Evolutionary conservation across 2,113 vertebrate genomes (phyloP).

Genomic region (Cyanistes caeruleus): DNA sequence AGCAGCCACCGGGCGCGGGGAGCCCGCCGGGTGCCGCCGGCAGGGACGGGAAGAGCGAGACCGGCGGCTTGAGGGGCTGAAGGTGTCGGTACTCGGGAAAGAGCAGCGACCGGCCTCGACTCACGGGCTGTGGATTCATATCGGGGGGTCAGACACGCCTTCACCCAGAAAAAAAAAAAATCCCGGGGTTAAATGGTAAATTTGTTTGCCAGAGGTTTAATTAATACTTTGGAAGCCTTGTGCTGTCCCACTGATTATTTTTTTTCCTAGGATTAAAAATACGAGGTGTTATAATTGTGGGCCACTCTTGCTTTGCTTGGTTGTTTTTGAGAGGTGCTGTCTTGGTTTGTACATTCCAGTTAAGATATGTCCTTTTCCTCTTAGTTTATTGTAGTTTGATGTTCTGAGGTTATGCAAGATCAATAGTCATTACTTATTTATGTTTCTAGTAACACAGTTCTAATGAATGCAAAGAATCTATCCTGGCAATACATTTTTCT

Average conservation of each 20-base stretch:
- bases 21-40: background rate
- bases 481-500: slow-evolving; percentile 25
- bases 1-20: background rate
- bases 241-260: background rate
- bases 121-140: rapidly evolving
- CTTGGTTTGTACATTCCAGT: background rate
- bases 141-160: background rate
- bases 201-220: background rate
- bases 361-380: slow-evolving; percentile 23
- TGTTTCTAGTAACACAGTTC: slow-evolving; percentile 67
- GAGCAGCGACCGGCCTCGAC: background rate
- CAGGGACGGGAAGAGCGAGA: background rate
- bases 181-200: background rate
- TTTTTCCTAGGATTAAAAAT: background rate
- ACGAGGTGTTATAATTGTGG: background rate
- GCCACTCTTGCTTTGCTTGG: background rate
- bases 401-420: slow-evolving; percentile 53
- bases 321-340: background rate
- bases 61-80: background rate
- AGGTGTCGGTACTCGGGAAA: background rate
- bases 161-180: background rate
- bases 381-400: slow-evolving; percentile 62
- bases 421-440: slow-evolving; percentile 66
- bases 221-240: background rate
- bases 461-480: slow-evolving; percentile 68